These are phyloP conservation scores for Cyphomyrmex costatus DNA, from an alignment of 1,140 invertebrate species.

Conservation along the genomic window DNA sequence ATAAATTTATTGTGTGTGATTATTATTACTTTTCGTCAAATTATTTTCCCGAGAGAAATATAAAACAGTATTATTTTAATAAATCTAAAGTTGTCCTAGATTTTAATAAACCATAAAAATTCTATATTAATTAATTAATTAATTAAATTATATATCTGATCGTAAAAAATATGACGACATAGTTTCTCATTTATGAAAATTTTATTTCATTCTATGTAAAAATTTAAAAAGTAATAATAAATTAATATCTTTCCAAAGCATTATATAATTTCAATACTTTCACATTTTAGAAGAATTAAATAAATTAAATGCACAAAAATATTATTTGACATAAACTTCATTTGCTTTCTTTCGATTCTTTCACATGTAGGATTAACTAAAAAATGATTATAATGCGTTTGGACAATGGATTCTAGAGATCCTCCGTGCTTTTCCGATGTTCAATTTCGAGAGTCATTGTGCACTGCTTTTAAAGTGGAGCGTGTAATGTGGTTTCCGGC, in stretches of 20 bases:
- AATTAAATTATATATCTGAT: background rate
- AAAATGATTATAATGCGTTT: background rate
- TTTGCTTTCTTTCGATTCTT: background rate
- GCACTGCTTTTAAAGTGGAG: slow-evolving; percentile 15
- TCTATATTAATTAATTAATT: slow-evolving; percentile 3
- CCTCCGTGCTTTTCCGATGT: background rate
- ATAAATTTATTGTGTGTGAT: background rate
- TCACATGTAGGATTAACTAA: no score
- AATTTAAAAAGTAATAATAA: slow-evolving; percentile 5
- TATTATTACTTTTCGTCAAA: background rate
- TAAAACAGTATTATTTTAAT: background rate
- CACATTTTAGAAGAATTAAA: background rate
- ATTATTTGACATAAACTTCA: background rate
- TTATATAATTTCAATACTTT: background rate
- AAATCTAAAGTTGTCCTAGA: background rate
- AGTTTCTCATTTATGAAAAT: background rate
- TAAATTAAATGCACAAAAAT: background rate
- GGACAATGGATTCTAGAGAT: background rate
- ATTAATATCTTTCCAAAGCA: background rate
- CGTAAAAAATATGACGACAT: background rate
- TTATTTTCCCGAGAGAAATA: background rate
- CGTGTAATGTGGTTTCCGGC: slow-evolving; percentile 45
- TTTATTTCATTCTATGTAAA: background rate
- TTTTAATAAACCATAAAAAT: background rate
- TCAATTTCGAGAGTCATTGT: slow-evolving; percentile 25